Evolutionary conservation across 2,113 vertebrate species (phyloP).

Genomic region (Thunnus maccoyii): DNA sequence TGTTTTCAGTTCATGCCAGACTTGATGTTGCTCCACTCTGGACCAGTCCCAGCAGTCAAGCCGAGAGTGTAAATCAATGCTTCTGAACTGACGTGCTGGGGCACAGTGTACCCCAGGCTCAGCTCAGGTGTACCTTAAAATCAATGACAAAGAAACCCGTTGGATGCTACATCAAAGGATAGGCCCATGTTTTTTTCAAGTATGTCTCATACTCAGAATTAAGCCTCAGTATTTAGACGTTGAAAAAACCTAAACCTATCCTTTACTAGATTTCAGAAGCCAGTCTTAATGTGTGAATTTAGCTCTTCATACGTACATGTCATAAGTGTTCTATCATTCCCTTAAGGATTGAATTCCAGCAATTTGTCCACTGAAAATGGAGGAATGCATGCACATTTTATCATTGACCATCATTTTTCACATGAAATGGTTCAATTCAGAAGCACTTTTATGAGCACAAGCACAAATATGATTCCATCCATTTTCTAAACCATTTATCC

Average conservation of each 20-base stretch:
- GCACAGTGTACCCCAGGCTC: neutral
- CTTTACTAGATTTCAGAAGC: neutral
- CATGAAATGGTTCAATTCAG: no score
- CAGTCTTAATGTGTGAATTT: neutral
- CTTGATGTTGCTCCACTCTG: conserved; percentile 15
- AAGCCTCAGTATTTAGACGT: no score
- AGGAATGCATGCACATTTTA: no score
- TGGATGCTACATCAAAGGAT: neutral
- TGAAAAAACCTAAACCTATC: no score
- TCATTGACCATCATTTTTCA: no score
- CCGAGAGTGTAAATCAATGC: conserved; percentile 25
- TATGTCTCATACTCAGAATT: no score
- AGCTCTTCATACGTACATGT: neutral
- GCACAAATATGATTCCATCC: no score
- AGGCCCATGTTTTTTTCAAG: no score
- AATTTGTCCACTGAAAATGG: no score
- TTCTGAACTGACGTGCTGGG: conserved; percentile 18
- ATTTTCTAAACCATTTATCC: neutral
- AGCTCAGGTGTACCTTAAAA: conserved; percentile 20
- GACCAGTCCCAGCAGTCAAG: conserved; percentile 13
- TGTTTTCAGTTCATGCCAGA: conserved; percentile 5
- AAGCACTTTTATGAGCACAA: no score
- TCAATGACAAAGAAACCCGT: conserved; percentile 18
- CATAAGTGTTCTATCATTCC: neutral
- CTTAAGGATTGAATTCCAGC: no score